phyloP scores from a whole-genome alignment of 2,888 invertebrate genomes.

The Biston betularia region DNA sequence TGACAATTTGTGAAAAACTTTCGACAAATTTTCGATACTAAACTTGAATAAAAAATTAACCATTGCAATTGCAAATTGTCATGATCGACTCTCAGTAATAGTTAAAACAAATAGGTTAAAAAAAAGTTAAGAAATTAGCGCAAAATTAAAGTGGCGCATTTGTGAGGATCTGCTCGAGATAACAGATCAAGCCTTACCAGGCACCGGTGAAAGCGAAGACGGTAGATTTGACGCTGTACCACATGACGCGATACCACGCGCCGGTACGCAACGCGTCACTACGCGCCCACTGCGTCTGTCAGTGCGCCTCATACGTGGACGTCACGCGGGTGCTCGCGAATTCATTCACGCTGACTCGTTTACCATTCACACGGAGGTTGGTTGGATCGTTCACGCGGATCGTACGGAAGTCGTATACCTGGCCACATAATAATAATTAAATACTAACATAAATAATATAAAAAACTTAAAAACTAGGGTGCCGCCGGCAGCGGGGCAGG shows the following conservation, averaged over 20 bases:
- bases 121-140: too few species aligned
- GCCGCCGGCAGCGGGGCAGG: too few species aligned
- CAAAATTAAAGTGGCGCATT: too few species aligned
- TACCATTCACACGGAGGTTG: constrained; percentile 91
- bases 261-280: too few species aligned
- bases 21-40: too few species aligned
- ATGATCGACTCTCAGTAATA: too few species aligned
- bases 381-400: constrained; percentile 93
- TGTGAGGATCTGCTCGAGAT: neutral
- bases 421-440: constrained; percentile 57
- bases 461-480: too few species aligned
- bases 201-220: neutral
- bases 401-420: constrained; percentile 91
- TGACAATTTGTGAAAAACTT: too few species aligned
- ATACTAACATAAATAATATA: too few species aligned
- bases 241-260: neutral
- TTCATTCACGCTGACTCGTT: constrained; percentile 88
- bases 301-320: constrained; percentile 87
- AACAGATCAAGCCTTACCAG: neutral
- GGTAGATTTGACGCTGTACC: neutral
- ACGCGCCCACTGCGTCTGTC: constrained; percentile 41
- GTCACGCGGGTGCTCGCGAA: constrained; percentile 88
- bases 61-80: too few species aligned
- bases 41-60: too few species aligned
- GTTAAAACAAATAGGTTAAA: too few species aligned